phyloP scores from a whole-genome alignment of 1,140 invertebrate species.

The Rhagoletis pomonella region DNA sequence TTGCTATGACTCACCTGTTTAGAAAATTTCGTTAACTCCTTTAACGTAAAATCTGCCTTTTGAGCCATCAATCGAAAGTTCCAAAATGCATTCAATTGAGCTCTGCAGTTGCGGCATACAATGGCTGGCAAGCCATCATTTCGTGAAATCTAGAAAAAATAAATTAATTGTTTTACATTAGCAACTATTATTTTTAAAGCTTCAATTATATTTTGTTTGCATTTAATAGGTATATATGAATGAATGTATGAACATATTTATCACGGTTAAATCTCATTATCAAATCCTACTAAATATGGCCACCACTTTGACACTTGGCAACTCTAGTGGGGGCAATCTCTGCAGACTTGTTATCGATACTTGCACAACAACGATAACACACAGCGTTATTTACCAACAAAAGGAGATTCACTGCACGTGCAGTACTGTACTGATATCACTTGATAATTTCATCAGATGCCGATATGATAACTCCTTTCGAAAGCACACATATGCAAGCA shows the following conservation, averaged over 20 bases:
- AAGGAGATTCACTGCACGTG: slow-evolving; percentile 39
- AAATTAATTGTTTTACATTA: no score
- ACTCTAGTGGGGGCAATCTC: not conserved
- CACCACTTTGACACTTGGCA: not conserved
- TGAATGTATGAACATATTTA: no score
- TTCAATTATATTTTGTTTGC: no score
- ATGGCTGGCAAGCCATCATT: slow-evolving; percentile 70
- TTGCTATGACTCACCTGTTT: slow-evolving; percentile 59
- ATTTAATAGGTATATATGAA: no score
- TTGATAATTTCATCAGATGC: slow-evolving; percentile 5
- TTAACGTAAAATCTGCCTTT: slow-evolving; percentile 65
- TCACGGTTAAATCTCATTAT: no score
- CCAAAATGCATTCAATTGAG: slow-evolving; percentile 67
- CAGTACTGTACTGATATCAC: not conserved
- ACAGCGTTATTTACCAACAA: slow-evolving; percentile 32
- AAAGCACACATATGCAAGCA: not conserved
- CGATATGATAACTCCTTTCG: slow-evolving; percentile 18
- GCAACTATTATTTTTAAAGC: no score
- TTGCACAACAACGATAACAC: slow-evolving; percentile 32
- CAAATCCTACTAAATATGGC: no score
- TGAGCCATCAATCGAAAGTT: slow-evolving; percentile 70
- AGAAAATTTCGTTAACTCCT: slow-evolving; percentile 62
- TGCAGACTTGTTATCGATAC: not conserved
- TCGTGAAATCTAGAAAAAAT: slow-evolving; percentile 29
- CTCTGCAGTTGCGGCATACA: slow-evolving; percentile 66